A percentile compares a stretch with the other conserved stretches of the same genome.
phyloP scores from a whole-genome alignment of 1,140 invertebrate species.

The Calephelis nemesis region DNA sequence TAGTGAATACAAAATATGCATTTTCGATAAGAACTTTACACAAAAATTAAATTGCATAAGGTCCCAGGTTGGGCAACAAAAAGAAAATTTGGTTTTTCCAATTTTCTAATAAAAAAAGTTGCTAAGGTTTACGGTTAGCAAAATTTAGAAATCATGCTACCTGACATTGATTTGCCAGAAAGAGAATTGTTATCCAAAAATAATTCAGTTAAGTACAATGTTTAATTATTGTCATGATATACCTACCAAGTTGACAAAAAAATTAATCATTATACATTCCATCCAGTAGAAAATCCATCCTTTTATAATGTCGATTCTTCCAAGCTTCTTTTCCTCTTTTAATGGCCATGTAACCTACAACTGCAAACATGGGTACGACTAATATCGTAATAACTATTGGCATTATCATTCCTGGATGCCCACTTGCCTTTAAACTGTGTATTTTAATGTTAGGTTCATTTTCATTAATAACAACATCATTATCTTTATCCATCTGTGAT shows the following conservation, averaged over 20 bases:
- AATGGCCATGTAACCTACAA: constrained; percentile 81
- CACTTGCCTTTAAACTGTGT: constrained; percentile 39
- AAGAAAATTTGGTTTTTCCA: no score
- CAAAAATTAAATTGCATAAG: no score
- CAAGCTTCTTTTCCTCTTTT: constrained; percentile 85
- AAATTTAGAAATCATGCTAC: not conserved
- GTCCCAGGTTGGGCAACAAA: no score
- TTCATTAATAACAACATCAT: constrained; percentile 32
- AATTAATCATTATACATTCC: constrained; percentile 88
- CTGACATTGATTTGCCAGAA: no score
- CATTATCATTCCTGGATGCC: constrained; percentile 81
- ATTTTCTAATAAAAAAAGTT: no score
- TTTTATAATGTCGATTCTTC: constrained; percentile 87
- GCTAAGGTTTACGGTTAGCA: not conserved
- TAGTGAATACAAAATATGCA: not conserved
- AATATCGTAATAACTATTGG: constrained; percentile 84
- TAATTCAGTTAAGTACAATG: no score
- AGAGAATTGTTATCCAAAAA: no score
- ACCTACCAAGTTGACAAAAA: no score
- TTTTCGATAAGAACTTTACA: no score
- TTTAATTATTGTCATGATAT: no score
- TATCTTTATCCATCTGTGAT: constrained; percentile 37
- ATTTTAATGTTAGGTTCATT: constrained; percentile 36
- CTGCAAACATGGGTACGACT: constrained; percentile 82
- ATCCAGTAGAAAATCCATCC: constrained; percentile 90